These are phyloP conservation scores for Ceratosolen fusciceps DNA, from an alignment of 1,140 invertebrate genomes.

Conservation along the genomic window DNA sequence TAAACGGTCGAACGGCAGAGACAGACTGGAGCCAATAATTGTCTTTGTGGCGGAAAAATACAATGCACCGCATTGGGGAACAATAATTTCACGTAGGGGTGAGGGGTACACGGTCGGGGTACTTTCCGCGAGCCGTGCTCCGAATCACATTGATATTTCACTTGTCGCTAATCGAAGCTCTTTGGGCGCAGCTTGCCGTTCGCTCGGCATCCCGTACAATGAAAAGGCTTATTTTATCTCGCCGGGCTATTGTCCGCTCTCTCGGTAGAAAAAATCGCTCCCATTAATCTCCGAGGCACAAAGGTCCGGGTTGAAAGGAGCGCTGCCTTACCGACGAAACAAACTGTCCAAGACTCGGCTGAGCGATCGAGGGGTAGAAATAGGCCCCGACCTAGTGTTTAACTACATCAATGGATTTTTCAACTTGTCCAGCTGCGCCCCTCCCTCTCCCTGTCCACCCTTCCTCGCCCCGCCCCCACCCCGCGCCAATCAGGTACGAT, in stretches of 20 bases:
- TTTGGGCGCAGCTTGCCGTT: slow-evolving; percentile 8
- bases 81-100: slow-evolving; percentile 26
- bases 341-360: slow-evolving; percentile 30
- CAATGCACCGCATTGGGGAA: background rate
- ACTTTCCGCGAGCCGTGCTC: background rate
- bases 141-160: slow-evolving; percentile 17
- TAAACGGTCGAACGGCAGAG: background rate
- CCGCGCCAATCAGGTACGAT: too few species aligned
- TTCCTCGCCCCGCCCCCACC: too few species aligned
- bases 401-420: slow-evolving; percentile 2
- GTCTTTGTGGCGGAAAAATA: background rate
- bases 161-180: slow-evolving; percentile 18
- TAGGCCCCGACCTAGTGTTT: background rate
- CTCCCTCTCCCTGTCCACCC: background rate
- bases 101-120: too few species aligned
- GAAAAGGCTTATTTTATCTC: slow-evolving; percentile 41
- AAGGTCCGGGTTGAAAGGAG: slow-evolving; percentile 25
- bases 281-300: slow-evolving; percentile 42
- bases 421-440: too few species aligned
- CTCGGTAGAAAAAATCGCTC: slow-evolving; percentile 5
- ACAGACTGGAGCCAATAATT: background rate
- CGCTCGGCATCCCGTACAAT: slow-evolving; percentile 10
- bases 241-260: slow-evolving; percentile 19
- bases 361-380: background rate
- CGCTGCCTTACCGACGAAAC: background rate